These are phyloP conservation scores for Prionace glauca DNA, from an alignment of 2,797 vertebrate species.

Conservation along the genomic window DNA sequence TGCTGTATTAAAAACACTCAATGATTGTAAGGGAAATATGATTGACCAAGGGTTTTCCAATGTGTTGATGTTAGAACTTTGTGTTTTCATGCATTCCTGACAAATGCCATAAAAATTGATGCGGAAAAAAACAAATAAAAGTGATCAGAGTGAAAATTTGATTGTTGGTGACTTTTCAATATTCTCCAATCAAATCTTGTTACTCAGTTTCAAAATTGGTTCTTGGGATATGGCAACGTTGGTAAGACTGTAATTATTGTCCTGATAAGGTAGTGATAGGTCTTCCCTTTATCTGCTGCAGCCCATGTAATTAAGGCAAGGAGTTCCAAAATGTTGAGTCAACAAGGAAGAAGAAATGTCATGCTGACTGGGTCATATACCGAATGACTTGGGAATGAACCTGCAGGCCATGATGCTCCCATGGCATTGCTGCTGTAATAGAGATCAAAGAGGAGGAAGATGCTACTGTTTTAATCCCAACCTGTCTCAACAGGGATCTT, in stretches of 20 bases:
- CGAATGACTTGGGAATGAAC: background rate
- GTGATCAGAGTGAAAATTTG: constrained; percentile 51
- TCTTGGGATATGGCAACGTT: background rate
- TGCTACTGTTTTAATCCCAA: background rate
- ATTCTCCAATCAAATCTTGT: background rate
- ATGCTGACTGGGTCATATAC: no score
- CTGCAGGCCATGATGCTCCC: background rate
- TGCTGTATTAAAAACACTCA: constrained; percentile 58
- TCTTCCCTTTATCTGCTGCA: background rate
- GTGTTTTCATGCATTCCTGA: constrained; percentile 87
- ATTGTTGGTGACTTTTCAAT: background rate
- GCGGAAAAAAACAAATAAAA: constrained; percentile 60
- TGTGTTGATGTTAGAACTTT: constrained; percentile 94
- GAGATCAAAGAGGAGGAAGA: background rate
- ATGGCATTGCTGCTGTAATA: background rate
- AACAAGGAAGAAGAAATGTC: background rate
- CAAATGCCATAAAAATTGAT: constrained; percentile 84
- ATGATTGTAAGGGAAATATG: constrained; percentile 61
- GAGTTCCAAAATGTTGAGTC: background rate
- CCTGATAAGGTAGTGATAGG: background rate
- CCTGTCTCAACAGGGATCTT: no score
- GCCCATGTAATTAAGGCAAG: background rate
- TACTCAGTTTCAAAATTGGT: background rate
- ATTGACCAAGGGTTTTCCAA: constrained; percentile 64
- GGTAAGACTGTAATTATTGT: background rate